A percentile compares a stretch with the other conserved stretches of the same genome.
Evolutionary conservation across 1,140 invertebrate species (phyloP).

Genomic region (Trissolcus basalis): DNA sequence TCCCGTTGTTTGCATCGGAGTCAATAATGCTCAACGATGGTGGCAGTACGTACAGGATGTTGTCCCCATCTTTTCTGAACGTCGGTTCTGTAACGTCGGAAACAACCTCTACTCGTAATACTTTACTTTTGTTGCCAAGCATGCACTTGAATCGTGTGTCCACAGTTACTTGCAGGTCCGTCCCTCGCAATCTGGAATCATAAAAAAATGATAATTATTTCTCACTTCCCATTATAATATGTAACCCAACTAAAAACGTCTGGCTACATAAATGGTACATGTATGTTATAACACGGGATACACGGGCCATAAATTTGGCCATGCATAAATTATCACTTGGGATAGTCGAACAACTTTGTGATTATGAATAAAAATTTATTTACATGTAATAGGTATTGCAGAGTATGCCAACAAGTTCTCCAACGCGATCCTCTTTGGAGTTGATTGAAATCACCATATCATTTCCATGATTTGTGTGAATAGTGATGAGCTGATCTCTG

Average conservation of each 20-base stretch:
- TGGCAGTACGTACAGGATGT: conserved; percentile 78
- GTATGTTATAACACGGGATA: too few species aligned
- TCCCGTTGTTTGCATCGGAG: conserved; percentile 54
- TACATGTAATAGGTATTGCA: conserved; percentile 85
- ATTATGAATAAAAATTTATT: conserved; percentile 67
- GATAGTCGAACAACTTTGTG: not conserved
- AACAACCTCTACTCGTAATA: conserved; percentile 80
- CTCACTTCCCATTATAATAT: too few species aligned
- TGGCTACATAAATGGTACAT: too few species aligned
- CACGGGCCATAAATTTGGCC: too few species aligned
- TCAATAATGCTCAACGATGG: conserved; percentile 71
- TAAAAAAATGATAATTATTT: too few species aligned
- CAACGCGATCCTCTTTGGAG: conserved; percentile 84
- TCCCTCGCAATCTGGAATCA: conserved; percentile 77
- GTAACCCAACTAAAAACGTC: too few species aligned
- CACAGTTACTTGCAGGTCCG: conserved; percentile 82
- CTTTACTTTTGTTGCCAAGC: conserved; percentile 83
- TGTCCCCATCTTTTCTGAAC: conserved; percentile 80
- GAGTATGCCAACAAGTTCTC: conserved; percentile 92
- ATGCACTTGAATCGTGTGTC: conserved; percentile 81
- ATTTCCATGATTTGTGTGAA: conserved; percentile 91
- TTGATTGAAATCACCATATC: conserved; percentile 87
- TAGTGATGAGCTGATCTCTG: conserved; percentile 90
- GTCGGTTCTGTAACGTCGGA: conserved; percentile 77
- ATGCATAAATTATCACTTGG: too few species aligned